A percentile compares a stretch with the other conserved stretches of the same genome.
These are phyloP conservation scores for Periophthalmodon schlosseri DNA, from an alignment of 2,113 vertebrate genomes.

Conservation along the genomic window DNA sequence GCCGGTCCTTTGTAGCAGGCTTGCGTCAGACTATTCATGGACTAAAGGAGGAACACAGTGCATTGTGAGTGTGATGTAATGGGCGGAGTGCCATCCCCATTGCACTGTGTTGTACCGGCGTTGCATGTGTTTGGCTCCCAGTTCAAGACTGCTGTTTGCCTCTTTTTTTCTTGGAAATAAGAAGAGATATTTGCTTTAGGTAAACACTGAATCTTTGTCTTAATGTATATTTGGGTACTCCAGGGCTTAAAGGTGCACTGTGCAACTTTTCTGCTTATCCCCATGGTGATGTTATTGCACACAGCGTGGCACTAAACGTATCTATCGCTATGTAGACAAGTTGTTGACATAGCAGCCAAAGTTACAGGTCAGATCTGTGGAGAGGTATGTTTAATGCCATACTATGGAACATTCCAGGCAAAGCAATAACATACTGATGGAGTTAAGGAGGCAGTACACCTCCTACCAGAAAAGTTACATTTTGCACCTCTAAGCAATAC, in stretches of 20 bases:
- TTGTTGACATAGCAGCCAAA: too few species aligned
- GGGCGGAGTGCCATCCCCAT: not conserved
- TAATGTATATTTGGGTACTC: not conserved
- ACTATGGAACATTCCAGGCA: too few species aligned
- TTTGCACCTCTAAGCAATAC: too few species aligned
- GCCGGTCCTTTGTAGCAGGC: not conserved
- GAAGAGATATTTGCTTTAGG: not conserved
- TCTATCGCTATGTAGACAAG: too few species aligned
- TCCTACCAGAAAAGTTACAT: too few species aligned
- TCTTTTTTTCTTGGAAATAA: not conserved
- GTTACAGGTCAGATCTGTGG: too few species aligned
- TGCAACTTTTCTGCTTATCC: too few species aligned
- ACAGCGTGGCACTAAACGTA: too few species aligned
- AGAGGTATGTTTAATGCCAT: too few species aligned
- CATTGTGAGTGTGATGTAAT: constrained; percentile 16
- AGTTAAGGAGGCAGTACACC: too few species aligned
- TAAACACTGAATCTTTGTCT: not conserved
- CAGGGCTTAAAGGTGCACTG: not conserved
- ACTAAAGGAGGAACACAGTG: not conserved
- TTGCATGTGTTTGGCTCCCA: not conserved
- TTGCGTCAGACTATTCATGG: not conserved
- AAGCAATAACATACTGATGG: too few species aligned
- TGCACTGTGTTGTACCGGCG: not conserved
- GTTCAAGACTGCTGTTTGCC: not conserved
- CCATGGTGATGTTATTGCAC: too few species aligned